phyloP scores from a whole-genome alignment of 92 coral and sea anemone genomes.

The Chrysogorgia sp. region DNA sequence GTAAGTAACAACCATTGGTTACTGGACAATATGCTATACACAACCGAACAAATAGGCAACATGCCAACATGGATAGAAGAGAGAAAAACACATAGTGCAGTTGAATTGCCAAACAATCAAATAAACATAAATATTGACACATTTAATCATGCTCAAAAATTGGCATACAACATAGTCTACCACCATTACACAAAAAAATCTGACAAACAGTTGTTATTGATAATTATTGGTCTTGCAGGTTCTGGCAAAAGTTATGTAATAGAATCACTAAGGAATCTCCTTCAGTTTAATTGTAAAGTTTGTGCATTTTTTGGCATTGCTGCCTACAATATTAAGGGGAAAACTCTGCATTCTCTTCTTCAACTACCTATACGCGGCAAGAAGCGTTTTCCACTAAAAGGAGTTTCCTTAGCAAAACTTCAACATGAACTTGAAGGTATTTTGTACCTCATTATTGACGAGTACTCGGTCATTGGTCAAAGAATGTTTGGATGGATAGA shows the following conservation, averaged over 20 bases:
- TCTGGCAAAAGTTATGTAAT: constrained; percentile 65
- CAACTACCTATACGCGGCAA: constrained; percentile 56
- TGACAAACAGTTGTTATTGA: constrained; percentile 50
- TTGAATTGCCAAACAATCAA: neutral
- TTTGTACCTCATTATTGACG: constrained; percentile 56
- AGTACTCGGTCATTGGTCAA: no score
- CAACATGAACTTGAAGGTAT: constrained; percentile 44
- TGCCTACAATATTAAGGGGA: constrained; percentile 48
- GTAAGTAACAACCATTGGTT: no score
- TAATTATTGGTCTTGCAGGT: constrained; percentile 54
- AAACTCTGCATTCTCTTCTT: constrained; percentile 57
- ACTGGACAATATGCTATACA: no score
- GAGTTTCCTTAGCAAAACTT: constrained; percentile 39
- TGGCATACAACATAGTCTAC: constrained; percentile 50
- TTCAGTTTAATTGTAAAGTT: constrained; percentile 41
- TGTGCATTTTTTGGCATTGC: constrained; percentile 66
- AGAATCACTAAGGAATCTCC: constrained; percentile 38
- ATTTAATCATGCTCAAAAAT: constrained; percentile 43
- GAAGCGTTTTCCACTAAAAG: constrained; percentile 36
- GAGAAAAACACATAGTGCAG: constrained; percentile 44
- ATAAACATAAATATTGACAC: constrained; percentile 11
- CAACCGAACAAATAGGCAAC: no score
- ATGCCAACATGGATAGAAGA: constrained; percentile 75
- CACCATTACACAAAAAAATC: neutral
- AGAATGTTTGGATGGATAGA: no score